Percentiles rank a stretch among this genome's conserved stretches.
phyloP scores from a whole-genome alignment of 2,113 vertebrate genomes.

The Jacana jacana region DNA sequence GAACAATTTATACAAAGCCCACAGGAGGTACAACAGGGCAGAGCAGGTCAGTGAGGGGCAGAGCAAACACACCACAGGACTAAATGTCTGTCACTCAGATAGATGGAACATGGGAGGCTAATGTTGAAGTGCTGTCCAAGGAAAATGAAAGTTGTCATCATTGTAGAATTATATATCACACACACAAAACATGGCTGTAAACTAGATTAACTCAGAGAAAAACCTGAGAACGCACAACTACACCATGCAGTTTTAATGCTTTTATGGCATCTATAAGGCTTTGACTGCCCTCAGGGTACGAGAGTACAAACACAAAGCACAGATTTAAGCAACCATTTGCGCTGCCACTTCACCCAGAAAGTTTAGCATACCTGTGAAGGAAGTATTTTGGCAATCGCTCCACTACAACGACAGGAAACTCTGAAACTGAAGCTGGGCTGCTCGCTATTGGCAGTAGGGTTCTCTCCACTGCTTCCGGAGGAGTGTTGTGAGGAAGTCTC shows the following conservation, averaged over 20 bases:
- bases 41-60: neutral
- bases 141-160: neutral
- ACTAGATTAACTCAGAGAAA: neutral
- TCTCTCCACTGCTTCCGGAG: neutral
- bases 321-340: neutral
- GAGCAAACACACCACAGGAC: neutral
- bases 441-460: neutral
- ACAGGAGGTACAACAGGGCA: neutral
- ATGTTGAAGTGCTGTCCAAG: neutral
- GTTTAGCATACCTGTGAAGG: conserved; percentile 78
- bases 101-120: accelerated
- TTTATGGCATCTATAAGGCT: neutral
- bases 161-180: neutral
- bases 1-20: neutral
- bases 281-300: neutral
- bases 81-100: neutral
- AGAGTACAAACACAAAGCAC: neutral
- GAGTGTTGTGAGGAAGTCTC: neutral
- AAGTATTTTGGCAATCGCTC: conserved; percentile 75
- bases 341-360: neutral
- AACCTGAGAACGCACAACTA: neutral
- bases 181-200: neutral
- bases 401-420: conserved; percentile 89
- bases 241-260: neutral
- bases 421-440: conserved; percentile 74